Conservation (phyloP, 53 echinoderm and acorn worm genomes). For the Actinopyga echinites region DNA sequence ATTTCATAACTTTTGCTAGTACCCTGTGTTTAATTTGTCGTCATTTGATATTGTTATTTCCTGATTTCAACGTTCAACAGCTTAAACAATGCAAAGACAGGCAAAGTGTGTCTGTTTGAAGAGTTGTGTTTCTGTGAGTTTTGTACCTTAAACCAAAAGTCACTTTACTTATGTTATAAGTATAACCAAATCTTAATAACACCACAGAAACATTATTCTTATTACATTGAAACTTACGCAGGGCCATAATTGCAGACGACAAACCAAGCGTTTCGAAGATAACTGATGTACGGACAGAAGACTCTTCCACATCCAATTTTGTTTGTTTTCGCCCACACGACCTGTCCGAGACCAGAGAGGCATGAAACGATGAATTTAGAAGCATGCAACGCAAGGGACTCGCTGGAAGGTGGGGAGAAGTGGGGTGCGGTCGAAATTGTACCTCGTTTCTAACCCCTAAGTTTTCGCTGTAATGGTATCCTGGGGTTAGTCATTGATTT, state of each 20-base stretch:
- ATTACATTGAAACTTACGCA: conserved; percentile 60
- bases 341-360: conserved; percentile 22
- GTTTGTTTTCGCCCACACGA: conserved; percentile 77
- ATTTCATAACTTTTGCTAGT: background rate
- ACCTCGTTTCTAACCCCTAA: no score
- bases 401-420: no score
- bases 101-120: background rate
- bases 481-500: no score
- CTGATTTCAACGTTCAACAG: background rate
- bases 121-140: background rate
- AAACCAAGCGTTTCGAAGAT: conserved; percentile 58
- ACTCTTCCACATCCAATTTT: conserved; percentile 76
- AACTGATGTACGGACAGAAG: conserved; percentile 54
- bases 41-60: background rate
- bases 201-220: background rate
- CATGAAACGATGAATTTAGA: background rate
- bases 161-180: no score
- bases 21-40: background rate
- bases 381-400: no score
- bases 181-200: no score
- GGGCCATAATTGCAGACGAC: conserved; percentile 94
- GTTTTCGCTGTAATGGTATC: no score
- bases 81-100: no score
- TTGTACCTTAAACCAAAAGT: background rate
- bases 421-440: no score